phyloP scores from a whole-genome alignment of 2,888 invertebrate species.

The Diadegma fenestrale region DNA sequence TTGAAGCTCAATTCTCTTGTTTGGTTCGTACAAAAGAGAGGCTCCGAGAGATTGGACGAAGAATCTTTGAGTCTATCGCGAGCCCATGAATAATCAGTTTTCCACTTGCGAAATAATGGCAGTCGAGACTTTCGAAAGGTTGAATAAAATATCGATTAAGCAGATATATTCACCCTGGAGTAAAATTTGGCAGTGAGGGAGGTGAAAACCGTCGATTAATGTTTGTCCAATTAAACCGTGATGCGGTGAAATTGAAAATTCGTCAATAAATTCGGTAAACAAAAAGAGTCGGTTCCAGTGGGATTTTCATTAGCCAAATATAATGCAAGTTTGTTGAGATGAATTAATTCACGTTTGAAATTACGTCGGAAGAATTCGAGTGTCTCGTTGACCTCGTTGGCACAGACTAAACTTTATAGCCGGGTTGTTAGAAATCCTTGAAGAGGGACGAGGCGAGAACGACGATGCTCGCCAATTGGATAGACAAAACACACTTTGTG shows the following conservation, averaged over 20 bases:
- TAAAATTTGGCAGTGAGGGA: neutral
- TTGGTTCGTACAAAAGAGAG: neutral
- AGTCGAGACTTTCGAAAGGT: conserved; percentile 32
- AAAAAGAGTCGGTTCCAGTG: neutral
- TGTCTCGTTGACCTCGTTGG: conserved; percentile 60
- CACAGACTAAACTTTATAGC: conserved; percentile 43
- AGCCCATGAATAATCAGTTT: conserved; percentile 59
- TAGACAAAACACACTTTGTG: conserved; percentile 59
- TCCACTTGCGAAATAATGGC: conserved; percentile 43
- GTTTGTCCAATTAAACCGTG: neutral
- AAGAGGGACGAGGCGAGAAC: conserved; percentile 3
- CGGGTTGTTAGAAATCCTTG: conserved; percentile 39
- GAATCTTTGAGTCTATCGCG: conserved; percentile 43
- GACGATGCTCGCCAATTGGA: conserved; percentile 58
- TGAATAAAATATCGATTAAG: conserved; percentile 46
- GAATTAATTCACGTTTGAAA: conserved; percentile 6
- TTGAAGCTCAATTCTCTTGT: conserved; percentile 47
- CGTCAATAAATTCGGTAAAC: neutral
- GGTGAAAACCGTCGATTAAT: neutral
- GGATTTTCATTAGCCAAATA: neutral
- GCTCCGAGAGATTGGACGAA: conserved; percentile 33
- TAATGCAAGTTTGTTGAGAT: conserved; percentile 12
- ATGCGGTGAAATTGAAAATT: neutral
- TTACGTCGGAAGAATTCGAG: conserved; percentile 39
- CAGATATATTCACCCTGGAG: neutral